A percentile compares a stretch with the other conserved stretches of the same genome.
Evolutionary conservation across 1,140 invertebrate genomes (phyloP).

Genomic region (Drosophila santomea): DNA sequence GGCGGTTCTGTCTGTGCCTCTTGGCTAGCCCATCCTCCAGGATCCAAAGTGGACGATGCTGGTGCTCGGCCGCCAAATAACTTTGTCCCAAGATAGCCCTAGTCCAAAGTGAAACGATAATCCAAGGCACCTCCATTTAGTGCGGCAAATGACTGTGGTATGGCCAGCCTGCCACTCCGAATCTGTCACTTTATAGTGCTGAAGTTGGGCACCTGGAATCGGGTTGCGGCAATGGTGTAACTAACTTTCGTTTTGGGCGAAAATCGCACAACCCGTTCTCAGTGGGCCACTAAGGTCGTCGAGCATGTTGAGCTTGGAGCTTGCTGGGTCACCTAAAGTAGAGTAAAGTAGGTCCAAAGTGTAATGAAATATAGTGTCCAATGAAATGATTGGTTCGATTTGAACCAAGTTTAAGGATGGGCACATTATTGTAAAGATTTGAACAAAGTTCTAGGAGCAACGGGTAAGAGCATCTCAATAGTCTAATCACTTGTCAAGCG

Average conservation of each 20-base stretch:
- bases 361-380: too few species aligned
- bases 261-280: constrained; percentile 61
- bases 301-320: not conserved
- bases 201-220: not conserved
- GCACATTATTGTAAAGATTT: too few species aligned
- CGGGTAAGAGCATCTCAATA: too few species aligned
- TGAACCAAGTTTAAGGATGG: too few species aligned
- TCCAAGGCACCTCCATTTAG: constrained; percentile 51
- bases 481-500: not conserved
- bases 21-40: constrained; percentile 66
- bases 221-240: constrained; percentile 20
- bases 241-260: constrained; percentile 70
- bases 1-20: constrained; percentile 33
- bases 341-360: not conserved
- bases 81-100: constrained; percentile 3
- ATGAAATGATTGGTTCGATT: too few species aligned
- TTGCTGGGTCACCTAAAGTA: constrained; percentile 20
- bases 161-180: constrained; percentile 2
- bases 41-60: constrained; percentile 73
- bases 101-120: constrained; percentile 7
- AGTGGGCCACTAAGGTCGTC: constrained; percentile 27
- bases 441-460: too few species aligned
- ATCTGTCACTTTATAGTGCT: constrained; percentile 46
- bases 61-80: constrained; percentile 45
- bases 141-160: constrained; percentile 6